Percentiles rank a stretch among this genome's conserved stretches.
phyloP scores from a whole-genome alignment of 1,140 invertebrate genomes.

The Neodiprion virginianus region DNA sequence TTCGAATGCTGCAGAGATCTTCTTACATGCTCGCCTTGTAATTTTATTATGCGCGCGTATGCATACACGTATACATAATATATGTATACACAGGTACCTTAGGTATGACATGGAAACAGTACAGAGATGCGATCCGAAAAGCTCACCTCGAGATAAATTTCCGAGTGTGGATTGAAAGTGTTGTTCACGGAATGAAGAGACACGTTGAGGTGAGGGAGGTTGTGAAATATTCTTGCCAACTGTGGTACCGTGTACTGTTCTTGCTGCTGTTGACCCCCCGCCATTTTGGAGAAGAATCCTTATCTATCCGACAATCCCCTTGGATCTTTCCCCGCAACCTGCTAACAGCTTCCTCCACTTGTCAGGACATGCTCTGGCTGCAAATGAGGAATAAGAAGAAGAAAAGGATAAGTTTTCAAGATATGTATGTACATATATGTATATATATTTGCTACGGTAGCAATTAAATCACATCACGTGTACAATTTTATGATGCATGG shows the following conservation, averaged over 20 bases:
- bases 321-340: constrained; percentile 30
- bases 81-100: too few relatives aligned
- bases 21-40: too few relatives aligned
- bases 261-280: constrained; percentile 64
- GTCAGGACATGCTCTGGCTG: constrained; percentile 59
- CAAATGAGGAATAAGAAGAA: neutral
- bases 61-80: too few relatives aligned
- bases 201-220: constrained; percentile 87
- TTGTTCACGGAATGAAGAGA: constrained; percentile 87
- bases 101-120: neutral
- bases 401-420: too few relatives aligned
- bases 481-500: too few relatives aligned
- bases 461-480: too few relatives aligned
- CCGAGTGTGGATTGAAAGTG: constrained; percentile 87
- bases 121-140: too few relatives aligned
- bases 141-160: constrained; percentile 88
- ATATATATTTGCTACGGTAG: too few relatives aligned
- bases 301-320: constrained; percentile 50
- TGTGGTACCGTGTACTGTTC: constrained; percentile 82
- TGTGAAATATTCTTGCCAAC: constrained; percentile 84
- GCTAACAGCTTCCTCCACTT: constrained; percentile 38
- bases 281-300: constrained; percentile 56
- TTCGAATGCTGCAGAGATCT: too few relatives aligned
- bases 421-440: too few relatives aligned
- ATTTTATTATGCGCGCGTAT: too few relatives aligned